Conservation (phyloP, 2,888 invertebrate species). For the Acrocera orbiculus region DNA sequence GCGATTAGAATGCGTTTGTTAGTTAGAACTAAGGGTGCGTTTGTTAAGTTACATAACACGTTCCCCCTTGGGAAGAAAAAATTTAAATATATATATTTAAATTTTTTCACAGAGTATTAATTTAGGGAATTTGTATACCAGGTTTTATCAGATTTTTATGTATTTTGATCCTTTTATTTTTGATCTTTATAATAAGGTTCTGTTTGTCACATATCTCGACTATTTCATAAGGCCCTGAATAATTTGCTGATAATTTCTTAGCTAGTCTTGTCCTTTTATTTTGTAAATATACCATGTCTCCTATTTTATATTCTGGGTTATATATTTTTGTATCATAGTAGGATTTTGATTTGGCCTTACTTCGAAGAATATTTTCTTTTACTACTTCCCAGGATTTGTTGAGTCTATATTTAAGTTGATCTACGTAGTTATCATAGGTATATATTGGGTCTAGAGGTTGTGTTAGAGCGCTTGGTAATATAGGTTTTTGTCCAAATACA, state of each 20-base stretch:
- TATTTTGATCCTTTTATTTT: not conserved
- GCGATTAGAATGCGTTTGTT: too few species aligned
- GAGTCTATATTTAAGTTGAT: slow-evolving; percentile 8
- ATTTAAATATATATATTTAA: too few species aligned
- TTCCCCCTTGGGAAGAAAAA: too few species aligned
- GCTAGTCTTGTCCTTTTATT: slow-evolving; percentile 4
- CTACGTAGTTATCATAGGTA: slow-evolving; percentile 7
- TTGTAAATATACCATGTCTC: slow-evolving; percentile 6
- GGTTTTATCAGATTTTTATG: slow-evolving; percentile 2
- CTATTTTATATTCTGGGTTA: slow-evolving; percentile 3
- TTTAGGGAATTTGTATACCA: too few species aligned
- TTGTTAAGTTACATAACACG: too few species aligned
- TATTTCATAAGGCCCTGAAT: slow-evolving; percentile 7
- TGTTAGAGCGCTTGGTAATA: slow-evolving; percentile 4
- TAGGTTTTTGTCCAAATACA: slow-evolving; percentile 7
- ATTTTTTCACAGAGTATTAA: too few species aligned
- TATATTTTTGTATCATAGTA: slow-evolving; percentile 5
- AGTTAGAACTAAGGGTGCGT: too few species aligned
- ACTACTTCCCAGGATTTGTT: slow-evolving; percentile 6
- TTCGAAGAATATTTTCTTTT: slow-evolving; percentile 6
- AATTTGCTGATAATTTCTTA: slow-evolving; percentile 6
- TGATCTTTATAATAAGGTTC: slow-evolving; percentile 5
- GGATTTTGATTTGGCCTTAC: slow-evolving; percentile 4
- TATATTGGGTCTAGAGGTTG: slow-evolving; percentile 6
- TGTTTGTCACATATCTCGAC: slow-evolving; percentile 1